Evolutionary conservation across 2,797 vertebrate genomes (phyloP).

Genomic region (Picus viridis): DNA sequence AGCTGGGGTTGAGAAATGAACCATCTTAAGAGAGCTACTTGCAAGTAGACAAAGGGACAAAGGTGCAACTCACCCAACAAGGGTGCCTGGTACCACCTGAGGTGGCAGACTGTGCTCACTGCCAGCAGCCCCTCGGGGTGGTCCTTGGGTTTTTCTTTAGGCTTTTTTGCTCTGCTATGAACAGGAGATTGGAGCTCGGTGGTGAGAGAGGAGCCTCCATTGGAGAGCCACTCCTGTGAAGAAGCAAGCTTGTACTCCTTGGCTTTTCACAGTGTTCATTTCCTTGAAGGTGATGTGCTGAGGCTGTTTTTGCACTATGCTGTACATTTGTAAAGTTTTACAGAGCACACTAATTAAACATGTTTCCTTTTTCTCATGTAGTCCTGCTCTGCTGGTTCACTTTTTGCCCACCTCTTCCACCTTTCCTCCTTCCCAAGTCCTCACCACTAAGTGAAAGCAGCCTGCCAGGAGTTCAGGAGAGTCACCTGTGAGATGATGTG

Average conservation of each 20-base stretch:
- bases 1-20: neutral
- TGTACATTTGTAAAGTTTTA: slow-evolving; percentile 80
- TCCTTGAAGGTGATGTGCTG: slow-evolving; percentile 68
- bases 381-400: neutral
- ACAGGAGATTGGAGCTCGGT: slow-evolving; percentile 20
- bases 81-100: neutral
- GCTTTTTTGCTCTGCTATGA: slow-evolving; percentile 46
- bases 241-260: slow-evolving; percentile 17
- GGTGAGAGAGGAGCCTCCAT: neutral
- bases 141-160: neutral
- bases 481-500: neutral
- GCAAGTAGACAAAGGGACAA: neutral
- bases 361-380: slow-evolving; percentile 68
- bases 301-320: slow-evolving; percentile 76
- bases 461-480: neutral
- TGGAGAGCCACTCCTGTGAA: neutral
- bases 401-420: neutral
- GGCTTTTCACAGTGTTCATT: slow-evolving; percentile 44
- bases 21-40: neutral
- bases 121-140: neutral
- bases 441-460: neutral
- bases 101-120: neutral
- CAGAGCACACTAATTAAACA: slow-evolving; percentile 71
- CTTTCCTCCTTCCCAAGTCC: neutral
- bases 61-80: neutral